Evolutionary conservation across 2,113 vertebrate species (phyloP), one percentile per base, ranked within the genome.

Genomic region (Cyanistes caeruleus): DNA sequence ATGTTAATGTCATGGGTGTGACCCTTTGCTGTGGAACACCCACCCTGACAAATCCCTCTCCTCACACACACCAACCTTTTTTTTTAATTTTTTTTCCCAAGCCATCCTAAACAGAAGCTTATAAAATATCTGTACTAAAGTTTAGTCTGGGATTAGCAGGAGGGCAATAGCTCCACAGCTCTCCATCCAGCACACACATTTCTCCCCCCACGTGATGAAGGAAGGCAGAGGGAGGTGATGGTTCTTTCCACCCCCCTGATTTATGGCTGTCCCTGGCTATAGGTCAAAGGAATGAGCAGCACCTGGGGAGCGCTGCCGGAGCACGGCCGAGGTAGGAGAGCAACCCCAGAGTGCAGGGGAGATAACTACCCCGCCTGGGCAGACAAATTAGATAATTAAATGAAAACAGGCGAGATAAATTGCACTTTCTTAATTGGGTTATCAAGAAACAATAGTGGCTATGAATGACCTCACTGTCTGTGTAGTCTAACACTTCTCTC

Each of bases 351-450:
- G 31, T 60, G 64, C 93, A n/a, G 76, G 49, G 79, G 52, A 64
- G 65, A 96, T 70, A 95, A 94, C 90, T 73, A 68, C 75, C 62
- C 87, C 28, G 11, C 37, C 95, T 95, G 5, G 87, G 95, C 93
- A 95, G 97, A 97, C 96, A 98, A 97, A 98, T 97, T 89, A 97
- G 97, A 97, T 97, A 97, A 97, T 97, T 97, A 97, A 97, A 97
- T 97, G 96, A 97, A 97, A 97, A 95, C 97, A 78, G 79, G 93
- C 93, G 93, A 97, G 97, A 98, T 97, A 98, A 96, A 98, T 95
- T 94, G 96, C 96, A 97, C 97, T 97, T 97, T 97, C 96, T 94
- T 97, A 97, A 97, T 97, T 97, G 97, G 97, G 96, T 98, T 97
- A 97, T 97, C 90, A 84, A 97, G 97, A 97, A 97, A 97, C 97